Evolutionary conservation across 2,888 invertebrate genomes (phyloP), one percentile per base, ranked within the genome.

Genomic region (Halictus ligatus): DNA sequence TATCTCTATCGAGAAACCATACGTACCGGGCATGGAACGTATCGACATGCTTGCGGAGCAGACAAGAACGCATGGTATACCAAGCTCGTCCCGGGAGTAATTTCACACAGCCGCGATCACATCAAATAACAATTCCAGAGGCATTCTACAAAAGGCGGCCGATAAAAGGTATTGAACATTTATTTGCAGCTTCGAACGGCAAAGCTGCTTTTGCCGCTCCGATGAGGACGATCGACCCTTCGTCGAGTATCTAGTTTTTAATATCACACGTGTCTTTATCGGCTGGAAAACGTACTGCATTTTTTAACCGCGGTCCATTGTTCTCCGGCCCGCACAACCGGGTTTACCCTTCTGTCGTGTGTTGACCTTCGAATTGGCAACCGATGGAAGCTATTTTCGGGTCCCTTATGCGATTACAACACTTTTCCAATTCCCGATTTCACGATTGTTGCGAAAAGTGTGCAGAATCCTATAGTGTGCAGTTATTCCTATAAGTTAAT

Each of bases 51-150:
- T 72, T 54, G 85, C 67, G 29, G n/a, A 75, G 77, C 64, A 78
- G 67, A 60, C 73, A 78, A 81, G 78, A 85, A 75, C 72, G 81
- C 76, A 54, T 25, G 71, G 67, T 25, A 67, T 76, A 54, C 40
- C 21, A 21, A 35, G 25, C 75, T 60, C 71, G 54, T 81, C 74
- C 79, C 71, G 25, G 25, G 77, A 78, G 89, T 86, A 86, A 90
- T 89, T 90, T 90, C 81, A 80, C 69, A 25, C 78, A 81, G 77
- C 80, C 71, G 73, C 75, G 71, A 75, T 81, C 80, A 25, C 40
- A 67, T 71, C 67, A 80, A 85, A 74, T n/a, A 74, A 71, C 76
- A 80, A 76, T 72, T 54, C 54, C 64, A 81, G 35, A 60, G 58
- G 73, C 25, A 60, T 46, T 76, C 75, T 69, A 50, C 67, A 78